A percentile compares a stretch with the other conserved stretches of the same genome.
These are phyloP conservation scores for Silurus asotus DNA, from an alignment of 2,113 vertebrate genomes.

Conservation along the genomic window DNA sequence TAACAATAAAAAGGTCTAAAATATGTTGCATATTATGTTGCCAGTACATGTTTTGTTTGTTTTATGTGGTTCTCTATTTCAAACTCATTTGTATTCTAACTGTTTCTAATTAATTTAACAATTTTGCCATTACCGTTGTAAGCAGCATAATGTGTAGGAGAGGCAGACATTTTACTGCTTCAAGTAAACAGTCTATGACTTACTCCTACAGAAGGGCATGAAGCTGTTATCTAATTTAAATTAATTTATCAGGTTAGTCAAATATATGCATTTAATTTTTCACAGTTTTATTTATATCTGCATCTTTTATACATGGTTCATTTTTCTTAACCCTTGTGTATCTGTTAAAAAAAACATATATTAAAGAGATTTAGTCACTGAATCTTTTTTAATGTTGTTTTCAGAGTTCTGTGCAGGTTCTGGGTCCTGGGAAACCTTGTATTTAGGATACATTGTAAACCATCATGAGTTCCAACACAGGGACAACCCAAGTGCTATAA, in stretches of 20 bases:
- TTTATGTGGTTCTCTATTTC: background rate
- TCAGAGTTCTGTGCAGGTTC: background rate
- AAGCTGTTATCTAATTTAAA: background rate
- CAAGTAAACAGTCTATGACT: background rate
- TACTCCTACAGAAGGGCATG: slow-evolving; percentile 1
- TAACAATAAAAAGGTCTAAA: background rate
- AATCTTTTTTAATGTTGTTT: background rate
- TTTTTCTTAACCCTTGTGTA: background rate
- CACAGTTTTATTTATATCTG: slow-evolving; percentile 15
- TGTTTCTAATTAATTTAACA: slow-evolving; percentile 6
- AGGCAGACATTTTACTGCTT: background rate
- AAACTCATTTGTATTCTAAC: background rate
- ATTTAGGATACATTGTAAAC: background rate
- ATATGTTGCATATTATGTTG: background rate
- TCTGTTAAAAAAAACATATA: background rate
- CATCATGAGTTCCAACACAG: background rate
- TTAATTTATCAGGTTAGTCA: background rate
- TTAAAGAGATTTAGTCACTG: no score
- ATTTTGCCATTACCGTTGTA: background rate
- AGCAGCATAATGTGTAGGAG: background rate
- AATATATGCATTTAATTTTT: background rate
- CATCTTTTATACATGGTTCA: background rate
- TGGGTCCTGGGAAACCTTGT: no score
- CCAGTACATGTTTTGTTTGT: background rate
- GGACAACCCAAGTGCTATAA: no score